phyloP scores from a whole-genome alignment of 2,797 vertebrate species.

The Neosilurus hyrtlii region DNA sequence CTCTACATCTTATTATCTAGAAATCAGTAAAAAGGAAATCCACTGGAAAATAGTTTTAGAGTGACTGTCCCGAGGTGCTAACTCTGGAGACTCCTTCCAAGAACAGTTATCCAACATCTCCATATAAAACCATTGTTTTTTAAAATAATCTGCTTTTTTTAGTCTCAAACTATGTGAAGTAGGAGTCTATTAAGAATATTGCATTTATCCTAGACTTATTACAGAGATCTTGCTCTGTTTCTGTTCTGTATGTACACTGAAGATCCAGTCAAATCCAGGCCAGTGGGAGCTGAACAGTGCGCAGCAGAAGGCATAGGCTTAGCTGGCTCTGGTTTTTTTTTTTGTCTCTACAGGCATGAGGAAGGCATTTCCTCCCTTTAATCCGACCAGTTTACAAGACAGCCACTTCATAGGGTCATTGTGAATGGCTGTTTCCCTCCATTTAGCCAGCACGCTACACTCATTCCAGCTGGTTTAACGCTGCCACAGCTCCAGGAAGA shows the following conservation, averaged over 20 bases:
- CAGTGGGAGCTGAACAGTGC: not conserved
- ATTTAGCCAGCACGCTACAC: constrained; percentile 73
- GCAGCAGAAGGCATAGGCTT: constrained; percentile 41
- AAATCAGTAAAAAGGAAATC: not conserved
- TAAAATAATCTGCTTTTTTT: not conserved
- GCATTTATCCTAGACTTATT: not conserved
- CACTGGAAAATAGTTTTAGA: not conserved
- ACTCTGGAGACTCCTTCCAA: not conserved
- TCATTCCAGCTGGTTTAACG: constrained; percentile 79
- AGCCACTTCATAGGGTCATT: constrained; percentile 72
- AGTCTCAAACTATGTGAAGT: not conserved
- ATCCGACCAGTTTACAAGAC: constrained; percentile 78
- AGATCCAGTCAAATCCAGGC: not conserved
- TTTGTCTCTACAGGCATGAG: constrained; percentile 71
- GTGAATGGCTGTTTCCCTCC: constrained; percentile 75
- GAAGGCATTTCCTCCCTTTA: constrained; percentile 71
- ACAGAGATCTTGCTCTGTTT: not conserved
- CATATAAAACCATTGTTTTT: not conserved
- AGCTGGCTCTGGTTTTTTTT: constrained; percentile 54
- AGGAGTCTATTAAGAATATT: not conserved
- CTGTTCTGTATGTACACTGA: not conserved
- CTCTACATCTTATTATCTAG: not conserved
- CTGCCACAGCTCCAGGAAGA: constrained; percentile 72
- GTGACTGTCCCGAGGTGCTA: no score
- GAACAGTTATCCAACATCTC: not conserved